These are phyloP conservation scores for Microctonus aethiopoides DNA, from an alignment of 2,888 invertebrate genomes.

Conservation along the genomic window DNA sequence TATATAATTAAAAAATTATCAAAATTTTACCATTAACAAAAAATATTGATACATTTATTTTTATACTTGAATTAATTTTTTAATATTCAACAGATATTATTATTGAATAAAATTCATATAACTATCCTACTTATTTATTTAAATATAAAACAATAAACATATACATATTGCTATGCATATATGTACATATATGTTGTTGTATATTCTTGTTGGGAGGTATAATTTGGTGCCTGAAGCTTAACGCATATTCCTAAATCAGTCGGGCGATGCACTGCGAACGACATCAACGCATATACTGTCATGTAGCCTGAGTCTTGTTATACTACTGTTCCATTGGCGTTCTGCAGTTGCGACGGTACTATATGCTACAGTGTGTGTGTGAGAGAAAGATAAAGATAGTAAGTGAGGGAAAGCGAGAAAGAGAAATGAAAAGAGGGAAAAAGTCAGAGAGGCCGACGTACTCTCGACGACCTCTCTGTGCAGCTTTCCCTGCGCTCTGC, in stretches of 20 bases:
- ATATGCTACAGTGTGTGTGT: not conserved
- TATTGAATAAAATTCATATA: no score
- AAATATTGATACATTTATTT: not conserved
- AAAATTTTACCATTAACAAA: not conserved
- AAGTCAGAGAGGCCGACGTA: constrained; percentile 20
- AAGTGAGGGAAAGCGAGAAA: not conserved
- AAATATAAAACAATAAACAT: no score
- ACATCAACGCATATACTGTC: constrained; percentile 29
- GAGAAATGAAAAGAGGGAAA: not conserved
- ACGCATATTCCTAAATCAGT: constrained; percentile 37
- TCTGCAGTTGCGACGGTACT: not conserved
- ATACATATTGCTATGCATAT: no score
- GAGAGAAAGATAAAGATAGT: not conserved
- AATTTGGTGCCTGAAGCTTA: constrained; percentile 28
- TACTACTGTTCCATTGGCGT: constrained; percentile 21
- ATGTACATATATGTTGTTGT: no score
- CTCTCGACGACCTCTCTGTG: constrained; percentile 19
- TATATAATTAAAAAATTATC: not conserved
- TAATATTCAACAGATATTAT: no score
- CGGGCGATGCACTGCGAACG: constrained; percentile 23
- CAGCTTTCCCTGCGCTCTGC: constrained; percentile 1
- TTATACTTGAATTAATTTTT: not conserved
- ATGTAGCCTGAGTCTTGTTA: constrained; percentile 34
- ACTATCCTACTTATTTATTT: no score
- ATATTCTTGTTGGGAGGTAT: constrained; percentile 8